These are phyloP conservation scores for Hyperopisus bebe DNA, from an alignment of 2,113 vertebrate genomes.

Conservation along the genomic window DNA sequence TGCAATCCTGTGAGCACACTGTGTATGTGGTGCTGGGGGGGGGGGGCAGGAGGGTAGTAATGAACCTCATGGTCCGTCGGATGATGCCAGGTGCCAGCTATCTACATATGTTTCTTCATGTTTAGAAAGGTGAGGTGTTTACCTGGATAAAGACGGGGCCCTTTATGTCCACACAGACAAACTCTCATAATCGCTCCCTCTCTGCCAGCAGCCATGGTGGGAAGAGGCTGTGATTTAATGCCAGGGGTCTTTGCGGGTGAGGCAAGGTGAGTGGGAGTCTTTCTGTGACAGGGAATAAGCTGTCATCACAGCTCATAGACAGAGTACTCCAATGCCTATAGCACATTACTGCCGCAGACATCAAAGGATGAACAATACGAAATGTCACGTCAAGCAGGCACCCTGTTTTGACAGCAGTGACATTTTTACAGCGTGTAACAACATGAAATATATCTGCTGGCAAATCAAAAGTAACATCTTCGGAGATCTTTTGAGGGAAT, in stretches of 20 bases:
- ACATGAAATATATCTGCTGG: constrained; percentile 7
- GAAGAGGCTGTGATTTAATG: not conserved
- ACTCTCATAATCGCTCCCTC: not conserved
- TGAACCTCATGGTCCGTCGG: not conserved
- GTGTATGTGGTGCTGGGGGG: not conserved
- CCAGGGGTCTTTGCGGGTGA: not conserved
- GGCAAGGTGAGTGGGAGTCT: not conserved
- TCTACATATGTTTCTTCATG: not conserved
- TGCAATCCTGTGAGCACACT: too few species aligned
- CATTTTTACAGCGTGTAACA: not conserved
- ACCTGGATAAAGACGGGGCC: not conserved
- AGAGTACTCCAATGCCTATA: not conserved
- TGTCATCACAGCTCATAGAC: not conserved
- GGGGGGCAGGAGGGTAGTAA: not conserved
- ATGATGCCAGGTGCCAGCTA: not conserved
- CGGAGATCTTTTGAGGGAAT: not conserved
- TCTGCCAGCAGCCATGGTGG: not conserved
- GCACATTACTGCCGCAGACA: not conserved
- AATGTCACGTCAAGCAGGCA: not conserved
- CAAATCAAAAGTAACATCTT: not conserved
- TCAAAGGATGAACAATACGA: not conserved
- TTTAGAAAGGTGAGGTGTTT: not conserved
- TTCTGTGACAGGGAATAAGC: constrained; percentile 9
- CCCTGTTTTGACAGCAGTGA: constrained; percentile 4
- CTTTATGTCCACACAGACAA: not conserved